Conservation (phyloP, 2,797 vertebrate species). For the Gambelia wislizenii region DNA sequence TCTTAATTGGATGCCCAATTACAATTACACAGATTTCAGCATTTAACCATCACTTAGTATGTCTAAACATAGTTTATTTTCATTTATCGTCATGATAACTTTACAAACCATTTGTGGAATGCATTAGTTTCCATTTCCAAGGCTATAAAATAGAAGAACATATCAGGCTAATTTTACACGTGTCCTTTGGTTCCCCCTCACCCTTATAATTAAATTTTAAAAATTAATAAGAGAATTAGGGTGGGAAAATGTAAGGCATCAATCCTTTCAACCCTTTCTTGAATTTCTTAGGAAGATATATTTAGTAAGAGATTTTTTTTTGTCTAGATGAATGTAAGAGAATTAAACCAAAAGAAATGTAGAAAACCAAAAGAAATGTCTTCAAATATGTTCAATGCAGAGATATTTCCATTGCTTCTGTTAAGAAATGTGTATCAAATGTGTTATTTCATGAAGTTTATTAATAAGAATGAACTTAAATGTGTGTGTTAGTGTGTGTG, state of each 20-base stretch:
- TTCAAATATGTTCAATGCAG: background rate
- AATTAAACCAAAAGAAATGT: background rate
- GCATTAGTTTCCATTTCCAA: conserved; percentile 42
- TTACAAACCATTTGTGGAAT: conserved; percentile 57
- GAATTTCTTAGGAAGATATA: conserved; percentile 23
- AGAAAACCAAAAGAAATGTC: background rate
- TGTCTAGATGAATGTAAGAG: background rate
- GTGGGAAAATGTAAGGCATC: background rate
- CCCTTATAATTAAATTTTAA: conserved; percentile 23
- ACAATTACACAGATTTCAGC: conserved; percentile 47
- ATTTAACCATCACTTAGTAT: conserved; percentile 51
- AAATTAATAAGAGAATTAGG: conserved; percentile 30
- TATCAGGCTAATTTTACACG: conserved; percentile 31
- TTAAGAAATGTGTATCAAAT: conserved; percentile 12
- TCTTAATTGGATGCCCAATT: conserved; percentile 55
- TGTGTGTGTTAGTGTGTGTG: background rate
- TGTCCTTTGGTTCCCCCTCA: background rate
- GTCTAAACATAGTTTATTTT: conserved; percentile 52
- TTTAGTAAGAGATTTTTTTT: background rate
- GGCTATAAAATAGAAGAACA: conserved; percentile 31
- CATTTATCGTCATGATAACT: conserved; percentile 31
- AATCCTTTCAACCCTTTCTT: conserved; percentile 12
- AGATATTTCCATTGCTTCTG: conserved; percentile 11
- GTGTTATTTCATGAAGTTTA: background rate
- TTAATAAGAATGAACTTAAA: background rate